Percentiles rank a stretch among this genome's conserved stretches.
phyloP scores from a whole-genome alignment of 23 tunicate species.

The Trididemnum miniatum region DNA sequence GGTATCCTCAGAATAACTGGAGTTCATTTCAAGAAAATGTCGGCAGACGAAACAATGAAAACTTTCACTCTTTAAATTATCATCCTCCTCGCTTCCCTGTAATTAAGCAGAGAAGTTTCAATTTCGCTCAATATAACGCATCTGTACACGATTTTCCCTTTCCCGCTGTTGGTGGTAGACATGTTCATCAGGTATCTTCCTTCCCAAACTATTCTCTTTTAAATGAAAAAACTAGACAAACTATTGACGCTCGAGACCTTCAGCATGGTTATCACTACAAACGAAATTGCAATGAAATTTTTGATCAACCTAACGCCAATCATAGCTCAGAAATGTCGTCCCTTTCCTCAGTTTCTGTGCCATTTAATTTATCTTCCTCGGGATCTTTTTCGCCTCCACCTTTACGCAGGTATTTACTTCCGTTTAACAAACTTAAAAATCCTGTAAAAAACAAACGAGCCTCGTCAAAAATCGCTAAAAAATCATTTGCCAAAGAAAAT shows the following conservation, averaged over 20 bases:
- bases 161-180: background rate
- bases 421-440: constrained; percentile 37
- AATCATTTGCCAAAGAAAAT: too few species aligned
- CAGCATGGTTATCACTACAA: background rate
- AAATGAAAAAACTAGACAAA: too few species aligned
- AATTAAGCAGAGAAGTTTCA: background rate
- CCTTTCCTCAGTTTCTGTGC: background rate
- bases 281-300: background rate
- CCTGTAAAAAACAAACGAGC: constrained; percentile 13
- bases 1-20: background rate
- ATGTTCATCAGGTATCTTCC: too few species aligned
- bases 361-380: background rate
- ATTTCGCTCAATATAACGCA: background rate
- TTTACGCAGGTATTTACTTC: constrained; percentile 60
- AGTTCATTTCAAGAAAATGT: background rate
- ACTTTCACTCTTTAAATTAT: background rate
- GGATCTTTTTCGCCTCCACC: constrained; percentile 55
- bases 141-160: background rate
- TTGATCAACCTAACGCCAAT: background rate
- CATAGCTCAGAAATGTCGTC: background rate
- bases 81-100: background rate
- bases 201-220: background rate
- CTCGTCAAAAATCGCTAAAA: too few species aligned
- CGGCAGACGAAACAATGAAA: background rate
- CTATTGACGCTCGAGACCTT: background rate